Base-by-base conservation (phyloP, 2,888 invertebrate species). In the Parascotia fuliginaria region DNA sequence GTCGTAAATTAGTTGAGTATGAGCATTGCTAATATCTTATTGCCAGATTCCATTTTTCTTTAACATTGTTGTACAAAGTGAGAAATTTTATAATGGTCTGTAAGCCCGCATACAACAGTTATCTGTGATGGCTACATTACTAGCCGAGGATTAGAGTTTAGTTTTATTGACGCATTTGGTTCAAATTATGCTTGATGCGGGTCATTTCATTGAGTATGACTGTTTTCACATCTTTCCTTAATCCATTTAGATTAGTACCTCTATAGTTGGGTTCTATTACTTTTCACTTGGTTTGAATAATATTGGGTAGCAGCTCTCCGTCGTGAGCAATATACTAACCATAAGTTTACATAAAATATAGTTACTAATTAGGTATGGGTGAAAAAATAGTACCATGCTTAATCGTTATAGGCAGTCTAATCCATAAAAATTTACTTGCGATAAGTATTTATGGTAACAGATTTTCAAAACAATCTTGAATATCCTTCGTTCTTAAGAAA, bases 161-260 rank as follows among this genome's bases (percentile, higher is more conserved):
- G 59, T 75, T 80, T 74, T 75, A 80, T 81, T 83, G 77, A 79
- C 66, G 73, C 70, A 74, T 77, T 72, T 62, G 56, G 70, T 74
- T 63, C 67, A 69, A 76, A 76, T 77, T 69, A 74, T 59, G 65
- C 53, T 45, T 47, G 58, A 80, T 83, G 82, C 83, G 83, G 83
- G 83, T 48, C 29, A 52, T 47, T 76, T 75, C 75, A 79, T 74
- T 70, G 55, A 55, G 57, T 50, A 52, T 59, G 59, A 50, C 34
- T 51, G 42, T 57, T 66, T 60, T 63, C 54, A 60, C 56, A 55
- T 71, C 57, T 49, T 54, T 59, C 34, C 41, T 39, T 11, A 37
- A 40, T 32, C 36, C 9, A 38, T 31, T 38, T 32, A 1, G n/a
- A 31, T 15, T 47, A 13, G 7, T 19, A 19, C 19, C 6, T 24